Evolutionary conservation across 2,113 vertebrate species (phyloP), one percentile per base, ranked within the genome.

Genomic region (Rhizomys pruinosus): DNA sequence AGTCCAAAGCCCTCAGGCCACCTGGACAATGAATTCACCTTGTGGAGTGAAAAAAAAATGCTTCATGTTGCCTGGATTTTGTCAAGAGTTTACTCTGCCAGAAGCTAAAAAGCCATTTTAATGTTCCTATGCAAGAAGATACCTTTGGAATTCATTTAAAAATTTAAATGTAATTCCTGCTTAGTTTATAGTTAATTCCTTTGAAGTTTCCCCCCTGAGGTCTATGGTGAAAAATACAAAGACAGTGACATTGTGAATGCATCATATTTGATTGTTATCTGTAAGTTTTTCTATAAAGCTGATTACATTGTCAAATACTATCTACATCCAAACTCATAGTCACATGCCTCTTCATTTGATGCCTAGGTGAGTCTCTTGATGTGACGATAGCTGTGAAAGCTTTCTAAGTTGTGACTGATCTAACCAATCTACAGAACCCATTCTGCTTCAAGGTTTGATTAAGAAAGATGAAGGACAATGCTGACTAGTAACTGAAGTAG

Each of bases 21-120:
- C 57, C 27, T 84, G 59, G 89, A 47, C 78, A 93, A 90, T 63
- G 44, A 92, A 84, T 84, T 92, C 64, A 80, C 20, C 66, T 95
- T 88, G 71, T 93, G 29, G 66, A 91, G 47, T 64, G 12, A 77
- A 47, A 91, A 77, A 47, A 91, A 5, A 64, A 57, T 19, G 7
- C 57, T 69, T 92, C 27, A 1, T 0, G 1, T 42, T 76, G 7
- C 52, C 20, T 92, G 80, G 85, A 71, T 44, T 52, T 17, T 4
- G 34, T 19, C 37, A 79, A n/a, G 4, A 78, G 23, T 55, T 20
- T 78, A 37, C 29, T 92, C 25, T 92, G 87, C 52, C 23, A 19
- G 61, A 93, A 95, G 57, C 79, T 87, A 84, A 74, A 91, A 69
- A 78, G 23, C 3, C 55, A 59, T 22, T 34, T 25, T 42, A 78